Evolutionary conservation across 2,797 vertebrate species (phyloP), one percentile per base, ranked within the genome.

Genomic region (Galago senegalensis): DNA sequence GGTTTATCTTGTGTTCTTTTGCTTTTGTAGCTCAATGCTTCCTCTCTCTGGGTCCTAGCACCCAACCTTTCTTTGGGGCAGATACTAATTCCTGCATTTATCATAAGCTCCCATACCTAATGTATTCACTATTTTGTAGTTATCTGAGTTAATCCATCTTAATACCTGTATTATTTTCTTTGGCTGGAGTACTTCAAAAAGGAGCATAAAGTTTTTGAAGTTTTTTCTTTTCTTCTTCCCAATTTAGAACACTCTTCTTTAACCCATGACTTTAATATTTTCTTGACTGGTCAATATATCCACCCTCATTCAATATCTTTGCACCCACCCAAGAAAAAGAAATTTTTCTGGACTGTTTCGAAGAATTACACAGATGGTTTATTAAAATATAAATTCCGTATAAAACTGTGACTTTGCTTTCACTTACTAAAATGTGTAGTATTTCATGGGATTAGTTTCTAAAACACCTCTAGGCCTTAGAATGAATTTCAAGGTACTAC

Each of bases 361-460:
- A 94, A 29, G 40, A 58, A 88, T 88, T 87, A 90, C 2, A 56
- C n/a, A 87, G 29, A 72, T 75, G 5, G 56, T 40, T 90, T 85
- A 34, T 84, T 88, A 84, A 46, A 82, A 58, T 87, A 82, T 27
- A 77, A 81, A 70, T 82, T 70, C 3, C 11, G 80, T 81, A 29
- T 56, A 63, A 82, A 87, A 95, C 31, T 13, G 2, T 76, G 40
- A 53, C 34, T 86, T 91, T 87, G 23, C 37, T 87, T 93, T 80
- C 17, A 8, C 61, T 95, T 23, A 61, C 14, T 89, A 67, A 89
- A 60, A 94, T 69, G 21, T 83, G 9, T 18, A n/a, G 23, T 13
- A 58, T 85, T 85, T 95, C n/a, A 80, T 40, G 4, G n/a, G 43
- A 70, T 93, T 96, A 18, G 88, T 91, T 85, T 93, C 21, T 46